Evolutionary conservation across 2,888 invertebrate genomes (phyloP), one percentile per base, ranked within the genome.

Genomic region (Neoascia interrupta): DNA sequence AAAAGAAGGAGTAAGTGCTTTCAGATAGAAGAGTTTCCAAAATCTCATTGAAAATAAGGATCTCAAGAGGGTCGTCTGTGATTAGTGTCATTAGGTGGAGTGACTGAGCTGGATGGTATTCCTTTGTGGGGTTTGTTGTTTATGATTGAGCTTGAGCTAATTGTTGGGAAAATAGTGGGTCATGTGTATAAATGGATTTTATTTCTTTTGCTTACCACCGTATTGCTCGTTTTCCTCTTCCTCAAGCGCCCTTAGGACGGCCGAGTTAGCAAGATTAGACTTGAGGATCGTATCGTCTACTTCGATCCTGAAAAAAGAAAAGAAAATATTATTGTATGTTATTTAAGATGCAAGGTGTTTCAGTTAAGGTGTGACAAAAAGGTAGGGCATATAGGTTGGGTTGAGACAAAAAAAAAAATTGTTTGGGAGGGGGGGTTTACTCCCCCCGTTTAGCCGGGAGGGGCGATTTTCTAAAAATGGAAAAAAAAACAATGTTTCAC

Each of bases 171-270:
- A n/a, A n/a, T n/a, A n/a, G n/a, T n/a, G n/a, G n/a, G n/a, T n/a
- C n/a, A n/a, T 16, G n/a, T 21, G 21, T 28, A 21, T 3, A 1
- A 10, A 28, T 10, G 18, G 41, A 16, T 6, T 18, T 13, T 43
- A 2, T 26, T 15, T 45, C 4, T 37, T 15, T 13, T 3, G 93
- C 94, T 92, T 85, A 90, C 89, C 83, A 91, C 91, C 87, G 85
- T 90, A 91, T 86, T 92, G 92, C 84, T 92, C 91, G 82, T 91
- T 89, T 87, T 95, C 95, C 87, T 96, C 95, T 87, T 96, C 96
- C 86, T 95, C 95, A 74, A 96, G 91, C 93, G 96, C 95, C 81
- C 94, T 92, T 83, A 96, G 90, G 61, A 96, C 96, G 47, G 95
- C 95, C 49, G 96, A 96, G 89, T 95, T 95, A 85, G 95, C 94